A percentile compares a stretch with the other conserved stretches of the same genome.
These are phyloP conservation scores for Desoria tigrina DNA, from an alignment of 2,888 invertebrate species.

Conservation along the genomic window DNA sequence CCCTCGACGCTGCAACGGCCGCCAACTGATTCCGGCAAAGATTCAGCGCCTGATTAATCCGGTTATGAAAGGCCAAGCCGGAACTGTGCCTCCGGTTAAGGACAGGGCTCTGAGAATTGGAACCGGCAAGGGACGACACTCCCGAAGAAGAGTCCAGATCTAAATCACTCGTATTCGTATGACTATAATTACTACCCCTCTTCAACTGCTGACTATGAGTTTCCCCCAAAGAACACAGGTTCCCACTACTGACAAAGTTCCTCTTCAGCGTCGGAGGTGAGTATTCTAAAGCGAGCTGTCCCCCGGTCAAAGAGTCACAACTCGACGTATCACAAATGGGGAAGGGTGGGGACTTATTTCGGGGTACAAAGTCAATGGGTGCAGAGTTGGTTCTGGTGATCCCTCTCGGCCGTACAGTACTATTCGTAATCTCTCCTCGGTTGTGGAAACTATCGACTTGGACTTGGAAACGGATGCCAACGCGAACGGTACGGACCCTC, in stretches of 20 bases:
- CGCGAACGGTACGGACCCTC: slow-evolving; percentile 37
- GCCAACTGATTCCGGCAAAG: slow-evolving; percentile 28
- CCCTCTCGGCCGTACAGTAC: slow-evolving; percentile 19
- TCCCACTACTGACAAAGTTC: slow-evolving; percentile 3
- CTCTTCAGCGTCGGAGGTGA: slow-evolving; percentile 3
- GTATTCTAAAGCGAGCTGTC: slow-evolving; percentile 24
- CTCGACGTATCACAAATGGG: too few species aligned
- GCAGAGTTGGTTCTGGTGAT: slow-evolving; percentile 30
- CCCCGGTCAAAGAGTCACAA: too few species aligned
- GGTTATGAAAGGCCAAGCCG: slow-evolving; percentile 31
- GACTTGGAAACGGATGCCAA: slow-evolving; percentile 46
- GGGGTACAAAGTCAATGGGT: slow-evolving; percentile 10
- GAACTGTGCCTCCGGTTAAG: slow-evolving; percentile 15
- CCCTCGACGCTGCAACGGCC: slow-evolving; percentile 3
- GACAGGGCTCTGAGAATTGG: slow-evolving; percentile 21
- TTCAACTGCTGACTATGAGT: slow-evolving; percentile 11
- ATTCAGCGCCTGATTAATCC: slow-evolving; percentile 35
- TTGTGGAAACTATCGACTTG: slow-evolving; percentile 45
- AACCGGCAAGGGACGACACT: slow-evolving; percentile 19
- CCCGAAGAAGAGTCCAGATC: slow-evolving; percentile 25
- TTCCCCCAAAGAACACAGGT: neutral
- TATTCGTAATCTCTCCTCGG: neutral
- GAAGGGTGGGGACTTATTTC: neutral
- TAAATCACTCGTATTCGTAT: slow-evolving; percentile 12
- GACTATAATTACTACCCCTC: neutral